phyloP scores from a whole-genome alignment of 2,888 invertebrate species.

The Ophioninae sp. region DNA sequence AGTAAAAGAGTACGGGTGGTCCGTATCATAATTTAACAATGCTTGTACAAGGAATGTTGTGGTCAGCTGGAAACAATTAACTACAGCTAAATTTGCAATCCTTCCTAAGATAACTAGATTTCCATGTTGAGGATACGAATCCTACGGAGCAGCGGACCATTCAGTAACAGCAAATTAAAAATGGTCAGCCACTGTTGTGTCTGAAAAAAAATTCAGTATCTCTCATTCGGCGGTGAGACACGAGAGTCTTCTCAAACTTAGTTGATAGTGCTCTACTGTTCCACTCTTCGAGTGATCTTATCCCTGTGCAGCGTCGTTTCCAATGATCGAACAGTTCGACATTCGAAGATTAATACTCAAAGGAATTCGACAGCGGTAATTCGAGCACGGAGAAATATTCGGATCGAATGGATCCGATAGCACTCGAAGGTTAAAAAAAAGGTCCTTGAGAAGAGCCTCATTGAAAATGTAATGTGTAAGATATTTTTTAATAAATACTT shows the following conservation, averaged over 20 bases:
- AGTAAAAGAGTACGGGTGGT: no score
- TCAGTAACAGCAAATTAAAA: no score
- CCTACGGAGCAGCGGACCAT: no score
- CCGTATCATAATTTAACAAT: no score
- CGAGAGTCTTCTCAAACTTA: neutral
- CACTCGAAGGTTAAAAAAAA: neutral
- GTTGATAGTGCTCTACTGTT: neutral
- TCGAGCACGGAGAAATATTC: neutral
- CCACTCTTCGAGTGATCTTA: neutral
- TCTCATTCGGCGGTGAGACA: neutral
- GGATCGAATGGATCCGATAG: neutral
- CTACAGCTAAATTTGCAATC: no score
- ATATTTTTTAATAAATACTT: constrained; percentile 77
- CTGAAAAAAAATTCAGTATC: neutral
- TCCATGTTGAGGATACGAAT: no score
- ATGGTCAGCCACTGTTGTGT: neutral
- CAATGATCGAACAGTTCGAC: neutral
- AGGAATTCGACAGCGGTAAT: neutral
- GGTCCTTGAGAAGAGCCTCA: constrained; percentile 52
- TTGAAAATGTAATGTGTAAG: constrained; percentile 73
- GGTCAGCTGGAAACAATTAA: no score
- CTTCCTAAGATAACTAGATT: no score
- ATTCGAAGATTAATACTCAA: neutral
- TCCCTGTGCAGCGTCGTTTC: neutral
- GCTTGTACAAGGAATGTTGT: no score